A percentile compares a stretch with the other conserved stretches of the same genome.
phyloP scores from a whole-genome alignment of 2,113 vertebrate genomes.

The Onychorhynchus coronatus region DNA sequence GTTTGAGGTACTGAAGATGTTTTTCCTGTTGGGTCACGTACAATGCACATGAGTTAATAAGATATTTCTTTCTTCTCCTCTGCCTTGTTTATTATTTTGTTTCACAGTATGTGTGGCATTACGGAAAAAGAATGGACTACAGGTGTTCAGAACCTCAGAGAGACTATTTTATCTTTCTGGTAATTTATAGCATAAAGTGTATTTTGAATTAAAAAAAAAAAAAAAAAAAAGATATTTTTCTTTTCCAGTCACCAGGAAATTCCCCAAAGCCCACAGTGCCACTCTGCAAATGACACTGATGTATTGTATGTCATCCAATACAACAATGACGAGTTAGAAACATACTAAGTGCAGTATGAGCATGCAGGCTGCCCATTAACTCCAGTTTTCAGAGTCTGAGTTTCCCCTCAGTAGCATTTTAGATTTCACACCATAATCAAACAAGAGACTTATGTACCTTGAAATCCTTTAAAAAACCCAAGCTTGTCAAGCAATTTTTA shows the following conservation, averaged over 20 bases:
- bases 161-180: neutral
- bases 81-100: neutral
- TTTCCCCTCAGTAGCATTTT: neutral
- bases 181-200: accelerated
- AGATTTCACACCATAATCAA: neutral
- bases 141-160: neutral
- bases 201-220: neutral
- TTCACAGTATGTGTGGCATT: neutral
- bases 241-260: neutral
- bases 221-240: neutral
- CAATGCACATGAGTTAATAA: neutral
- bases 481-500: neutral
- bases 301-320: neutral
- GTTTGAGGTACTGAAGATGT: neutral
- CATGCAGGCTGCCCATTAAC: neutral
- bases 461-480: neutral
- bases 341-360: neutral
- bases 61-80: neutral
- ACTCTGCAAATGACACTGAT: neutral
- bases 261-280: neutral
- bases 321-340: neutral
- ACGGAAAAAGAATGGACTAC: neutral
- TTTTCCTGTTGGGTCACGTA: neutral
- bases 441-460: neutral
- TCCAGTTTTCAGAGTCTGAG: neutral